Base-by-base conservation (phyloP, 2,797 vertebrate genomes). In the Pipistrellus pipistrellus region DNA sequence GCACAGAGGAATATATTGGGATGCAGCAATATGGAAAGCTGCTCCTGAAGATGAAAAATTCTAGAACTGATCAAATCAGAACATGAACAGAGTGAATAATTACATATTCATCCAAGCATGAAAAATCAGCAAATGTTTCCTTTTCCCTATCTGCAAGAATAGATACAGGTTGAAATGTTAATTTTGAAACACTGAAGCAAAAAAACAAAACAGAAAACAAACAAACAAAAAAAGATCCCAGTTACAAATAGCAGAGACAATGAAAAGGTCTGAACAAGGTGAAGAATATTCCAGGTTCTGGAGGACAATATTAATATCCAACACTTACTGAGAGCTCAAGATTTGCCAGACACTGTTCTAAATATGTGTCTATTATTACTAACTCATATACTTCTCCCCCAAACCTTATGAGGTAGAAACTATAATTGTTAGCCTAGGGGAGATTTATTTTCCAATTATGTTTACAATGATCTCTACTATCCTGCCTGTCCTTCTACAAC, bases 131-230 rank as follows among this genome's bases (percentile, higher is more conserved):
- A 48, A 76, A 72, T 46, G 3, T 78, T 80, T 91, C 62, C 41
- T 90, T 88, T 69, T 55, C 18, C 13, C 20, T 66, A 2, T 77
- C 4, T 81, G 27, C 3, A 88, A 68, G 15, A 80, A 7, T 27
- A 68, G 32, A 4, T 30, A 9, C 4, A 62, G 48, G 12, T 17
- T 48, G n/a, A 62, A 80, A 72, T 62, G 55, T n/a, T 68, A 87
- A 81, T 87, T 94, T 80, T 44, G 15, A 92, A 92, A 81, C 72
- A 69, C 32, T 66, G 20, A 32, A n/a, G 59, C 75, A 48, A 73
- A n/a, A 77, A 55, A 78, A 14, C 6, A 62, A 62, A 59, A 13
- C 21, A 55, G 20, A 55, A 18, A 55, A 23, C 8, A 57, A 57
- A 9, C 20, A 57, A 57, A 57, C 55, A 23, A 57, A 57, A 23